phyloP scores from a whole-genome alignment of 2,888 invertebrate genomes.

The Frankliniella intonsa region DNA sequence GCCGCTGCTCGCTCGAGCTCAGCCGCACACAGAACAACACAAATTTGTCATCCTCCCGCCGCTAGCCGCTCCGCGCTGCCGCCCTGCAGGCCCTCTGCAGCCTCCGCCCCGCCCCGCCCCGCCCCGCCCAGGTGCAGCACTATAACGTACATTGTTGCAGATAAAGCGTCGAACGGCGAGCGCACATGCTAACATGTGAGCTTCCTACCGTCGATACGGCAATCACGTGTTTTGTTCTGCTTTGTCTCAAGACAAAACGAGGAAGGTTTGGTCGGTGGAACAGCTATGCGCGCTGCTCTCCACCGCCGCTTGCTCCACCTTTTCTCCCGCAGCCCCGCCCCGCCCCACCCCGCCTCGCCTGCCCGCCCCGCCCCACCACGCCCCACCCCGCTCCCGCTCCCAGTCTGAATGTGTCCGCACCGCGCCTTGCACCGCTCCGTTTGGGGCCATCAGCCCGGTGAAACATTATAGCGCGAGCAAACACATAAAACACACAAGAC shows the following conservation, averaged over 20 bases:
- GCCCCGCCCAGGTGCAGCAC: constrained; percentile 8
- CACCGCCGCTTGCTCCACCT: too few relatives aligned
- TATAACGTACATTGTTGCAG: not conserved
- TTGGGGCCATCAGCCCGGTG: constrained; percentile 1
- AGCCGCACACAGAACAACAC: too few relatives aligned
- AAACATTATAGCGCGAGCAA: constrained; percentile 26
- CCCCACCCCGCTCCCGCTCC: too few relatives aligned
- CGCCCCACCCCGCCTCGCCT: too few relatives aligned
- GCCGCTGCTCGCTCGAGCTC: too few relatives aligned
- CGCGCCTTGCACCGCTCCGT: not conserved
- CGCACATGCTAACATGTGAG: constrained; percentile 19
- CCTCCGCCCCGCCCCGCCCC: not conserved
- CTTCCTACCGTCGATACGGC: constrained; percentile 25
- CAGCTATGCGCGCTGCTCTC: too few relatives aligned
- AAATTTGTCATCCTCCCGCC: not conserved
- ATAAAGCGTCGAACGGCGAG: constrained; percentile 1
- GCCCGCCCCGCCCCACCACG: too few relatives aligned
- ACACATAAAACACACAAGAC: constrained; percentile 23
- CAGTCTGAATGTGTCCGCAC: not conserved
- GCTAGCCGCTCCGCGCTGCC: not conserved
- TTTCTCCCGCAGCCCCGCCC: too few relatives aligned
- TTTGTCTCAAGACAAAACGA: constrained; percentile 25
- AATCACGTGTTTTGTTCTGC: constrained; percentile 24
- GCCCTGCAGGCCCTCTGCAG: not conserved
- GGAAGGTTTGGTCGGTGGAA: not conserved